These are phyloP conservation scores for Alca torda DNA, from an alignment of 2,797 vertebrate species.

Conservation along the genomic window DNA sequence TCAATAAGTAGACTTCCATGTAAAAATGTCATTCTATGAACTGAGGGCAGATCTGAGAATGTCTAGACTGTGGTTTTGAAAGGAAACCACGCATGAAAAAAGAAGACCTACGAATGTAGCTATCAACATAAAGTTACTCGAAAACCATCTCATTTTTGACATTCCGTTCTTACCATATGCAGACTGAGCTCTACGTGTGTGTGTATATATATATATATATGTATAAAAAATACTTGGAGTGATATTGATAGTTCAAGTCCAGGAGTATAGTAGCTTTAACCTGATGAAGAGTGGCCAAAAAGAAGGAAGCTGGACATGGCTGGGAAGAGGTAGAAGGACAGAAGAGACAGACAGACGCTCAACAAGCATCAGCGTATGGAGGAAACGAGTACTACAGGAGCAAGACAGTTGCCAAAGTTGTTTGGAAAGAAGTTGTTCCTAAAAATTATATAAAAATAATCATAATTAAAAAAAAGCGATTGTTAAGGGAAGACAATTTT, in stretches of 20 bases:
- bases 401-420: neutral
- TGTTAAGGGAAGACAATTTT: neutral
- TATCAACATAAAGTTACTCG: neutral
- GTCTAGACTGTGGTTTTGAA: constrained; percentile 57
- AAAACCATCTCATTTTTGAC: neutral
- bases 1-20: neutral
- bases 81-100: neutral
- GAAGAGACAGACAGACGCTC: neutral
- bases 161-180: neutral
- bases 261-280: neutral
- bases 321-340: neutral
- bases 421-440: neutral
- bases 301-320: neutral
- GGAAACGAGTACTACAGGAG: neutral
- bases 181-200: neutral
- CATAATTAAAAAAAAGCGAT: neutral
- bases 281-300: neutral
- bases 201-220: neutral
- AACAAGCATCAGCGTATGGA: neutral
- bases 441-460: neutral
- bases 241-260: neutral
- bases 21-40: neutral
- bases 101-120: neutral
- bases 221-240: neutral
- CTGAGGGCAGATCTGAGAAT: neutral